Evolutionary conservation across 2,113 vertebrate genomes (phyloP).

Genomic region (Poecilia latipinna): DNA sequence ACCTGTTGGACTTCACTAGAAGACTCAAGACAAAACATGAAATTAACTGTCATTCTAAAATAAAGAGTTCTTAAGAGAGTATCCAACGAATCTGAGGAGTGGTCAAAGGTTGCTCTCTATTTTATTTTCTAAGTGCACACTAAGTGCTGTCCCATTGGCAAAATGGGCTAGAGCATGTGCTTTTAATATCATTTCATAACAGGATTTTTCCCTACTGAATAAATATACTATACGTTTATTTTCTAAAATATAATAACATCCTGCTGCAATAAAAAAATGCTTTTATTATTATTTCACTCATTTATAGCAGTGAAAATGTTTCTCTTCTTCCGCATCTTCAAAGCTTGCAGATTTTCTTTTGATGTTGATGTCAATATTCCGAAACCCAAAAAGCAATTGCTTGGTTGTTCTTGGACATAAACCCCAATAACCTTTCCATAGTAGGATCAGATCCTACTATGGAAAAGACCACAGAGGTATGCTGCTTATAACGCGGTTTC

Average conservation of each 20-base stretch:
- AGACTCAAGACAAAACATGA: neutral
- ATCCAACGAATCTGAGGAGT: neutral
- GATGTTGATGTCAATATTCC: no score
- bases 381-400: no score
- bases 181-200: neutral
- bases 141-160: neutral
- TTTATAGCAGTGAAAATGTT: neutral
- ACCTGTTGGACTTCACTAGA: neutral
- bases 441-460: neutral
- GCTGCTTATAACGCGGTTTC: slow-evolving; percentile 5
- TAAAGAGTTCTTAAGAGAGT: neutral
- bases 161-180: neutral
- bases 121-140: neutral
- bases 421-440: neutral
- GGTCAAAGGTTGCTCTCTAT: neutral
- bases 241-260: neutral
- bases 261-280: neutral
- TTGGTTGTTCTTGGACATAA: no score
- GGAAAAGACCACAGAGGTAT: neutral
- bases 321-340: neutral
- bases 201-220: neutral
- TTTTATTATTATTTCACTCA: neutral
- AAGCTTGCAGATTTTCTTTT: neutral
- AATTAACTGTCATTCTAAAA: neutral
- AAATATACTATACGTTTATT: neutral